phyloP scores from a whole-genome alignment of 2,113 vertebrate genomes.

The Lepus americanus region DNA sequence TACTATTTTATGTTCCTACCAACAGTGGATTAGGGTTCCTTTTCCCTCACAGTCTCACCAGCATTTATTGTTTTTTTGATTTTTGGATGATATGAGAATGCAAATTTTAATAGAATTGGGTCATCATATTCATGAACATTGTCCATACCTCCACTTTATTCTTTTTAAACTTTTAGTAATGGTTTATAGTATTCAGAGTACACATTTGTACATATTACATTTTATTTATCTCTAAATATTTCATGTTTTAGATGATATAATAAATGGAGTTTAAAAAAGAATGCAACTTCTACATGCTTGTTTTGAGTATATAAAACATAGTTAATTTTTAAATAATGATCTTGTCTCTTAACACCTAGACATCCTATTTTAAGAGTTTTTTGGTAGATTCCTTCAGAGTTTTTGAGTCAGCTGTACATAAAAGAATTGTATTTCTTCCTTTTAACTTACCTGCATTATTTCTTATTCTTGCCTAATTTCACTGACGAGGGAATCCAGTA shows the following conservation, averaged over 20 bases:
- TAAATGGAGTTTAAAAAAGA: neutral
- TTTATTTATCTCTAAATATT: constrained; percentile 40
- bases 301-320: neutral
- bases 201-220: neutral
- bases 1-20: too few relatives aligned
- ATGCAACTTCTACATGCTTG: neutral
- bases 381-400: neutral
- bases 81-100: too few relatives aligned
- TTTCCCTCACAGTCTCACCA: too few relatives aligned
- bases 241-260: neutral
- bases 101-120: neutral
- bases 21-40: too few relatives aligned
- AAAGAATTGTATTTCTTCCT: neutral
- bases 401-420: neutral
- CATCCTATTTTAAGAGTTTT: neutral
- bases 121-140: neutral
- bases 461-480: constrained; percentile 22
- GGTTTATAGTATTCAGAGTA: neutral
- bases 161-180: neutral
- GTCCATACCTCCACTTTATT: neutral
- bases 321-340: neutral
- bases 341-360: neutral
- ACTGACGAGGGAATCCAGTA: neutral
- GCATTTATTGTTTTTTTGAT: too few relatives aligned
- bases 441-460: neutral